Percentiles rank a stretch among this genome's conserved stretches.
phyloP scores from a whole-genome alignment of 2,113 vertebrate species.

The Cromileptes altivelis region DNA sequence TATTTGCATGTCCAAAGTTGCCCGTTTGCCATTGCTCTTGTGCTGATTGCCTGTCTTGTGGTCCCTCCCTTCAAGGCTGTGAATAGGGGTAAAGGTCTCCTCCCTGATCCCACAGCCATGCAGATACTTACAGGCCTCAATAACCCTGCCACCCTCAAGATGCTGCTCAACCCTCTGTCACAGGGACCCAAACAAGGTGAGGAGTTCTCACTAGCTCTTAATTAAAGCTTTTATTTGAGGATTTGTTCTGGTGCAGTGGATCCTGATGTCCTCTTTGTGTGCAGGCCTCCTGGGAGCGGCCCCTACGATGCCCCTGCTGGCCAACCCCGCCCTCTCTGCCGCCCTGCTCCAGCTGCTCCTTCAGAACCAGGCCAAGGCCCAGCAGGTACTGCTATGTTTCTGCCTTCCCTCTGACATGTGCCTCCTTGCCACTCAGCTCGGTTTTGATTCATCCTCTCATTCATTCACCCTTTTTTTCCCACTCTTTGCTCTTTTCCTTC shows the following conservation, averaged over 20 bases:
- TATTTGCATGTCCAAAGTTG: background rate
- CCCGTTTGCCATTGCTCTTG: background rate
- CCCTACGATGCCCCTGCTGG: conserved; percentile 87
- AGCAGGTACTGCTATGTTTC: conserved; percentile 84
- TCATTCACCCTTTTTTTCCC: conserved; percentile 8
- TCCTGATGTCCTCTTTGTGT: conserved; percentile 4
- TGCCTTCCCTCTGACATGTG: background rate
- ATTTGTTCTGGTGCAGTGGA: background rate
- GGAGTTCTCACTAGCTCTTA: background rate
- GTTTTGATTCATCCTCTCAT: conserved; percentile 40
- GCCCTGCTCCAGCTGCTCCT: conserved; percentile 92
- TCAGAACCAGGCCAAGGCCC: conserved; percentile 89
- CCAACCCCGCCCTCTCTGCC: conserved; percentile 88
- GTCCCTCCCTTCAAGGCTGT: conserved; percentile 82
- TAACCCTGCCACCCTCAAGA: conserved; percentile 90
- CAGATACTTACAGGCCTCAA: conserved; percentile 92
- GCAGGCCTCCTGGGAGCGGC: conserved; percentile 91
- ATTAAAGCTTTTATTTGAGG: background rate
- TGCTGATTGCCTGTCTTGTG: conserved; percentile 1
- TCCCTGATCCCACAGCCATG: conserved; percentile 91
- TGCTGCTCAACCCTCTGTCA: conserved; percentile 90
- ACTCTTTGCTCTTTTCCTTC: conserved; percentile 50
- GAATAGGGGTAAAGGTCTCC: conserved; percentile 94
- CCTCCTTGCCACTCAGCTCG: background rate
- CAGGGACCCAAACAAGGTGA: conserved; percentile 91